Conservation (phyloP, 2,888 invertebrate genomes). For the Protula sp. region DNA sequence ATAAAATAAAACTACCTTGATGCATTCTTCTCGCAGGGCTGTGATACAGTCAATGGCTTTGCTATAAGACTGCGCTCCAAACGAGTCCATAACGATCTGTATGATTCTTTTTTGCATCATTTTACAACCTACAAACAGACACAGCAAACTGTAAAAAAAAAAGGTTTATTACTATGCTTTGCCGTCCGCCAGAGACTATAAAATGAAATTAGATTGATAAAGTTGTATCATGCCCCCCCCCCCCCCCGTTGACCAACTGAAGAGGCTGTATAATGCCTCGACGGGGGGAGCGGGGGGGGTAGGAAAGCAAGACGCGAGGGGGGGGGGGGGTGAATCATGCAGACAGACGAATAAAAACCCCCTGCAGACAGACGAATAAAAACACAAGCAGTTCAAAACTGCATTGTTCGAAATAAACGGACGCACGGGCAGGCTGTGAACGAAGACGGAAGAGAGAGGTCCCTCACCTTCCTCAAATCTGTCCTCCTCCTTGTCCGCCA, state of each 20-base stretch:
- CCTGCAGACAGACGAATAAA: too few relatives aligned
- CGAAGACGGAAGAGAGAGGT: neutral
- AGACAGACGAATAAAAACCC: too few relatives aligned
- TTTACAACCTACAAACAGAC: conserved; percentile 50
- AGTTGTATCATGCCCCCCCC: neutral
- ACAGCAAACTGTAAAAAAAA: neutral
- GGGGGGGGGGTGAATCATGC: too few relatives aligned
- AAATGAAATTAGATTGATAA: neutral
- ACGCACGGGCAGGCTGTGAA: neutral
- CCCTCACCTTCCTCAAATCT: conserved; percentile 44
- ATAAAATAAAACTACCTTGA: conserved; percentile 31
- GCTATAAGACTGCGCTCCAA: conserved; percentile 46
- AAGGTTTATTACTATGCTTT: neutral
- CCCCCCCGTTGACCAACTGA: neutral
- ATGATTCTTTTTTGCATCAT: conserved; percentile 48
- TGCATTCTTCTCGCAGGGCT: conserved; percentile 36
- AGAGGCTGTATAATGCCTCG: too few relatives aligned
- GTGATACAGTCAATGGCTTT: conserved; percentile 52
- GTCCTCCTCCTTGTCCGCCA: conserved; percentile 42
- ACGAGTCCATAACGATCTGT: conserved; percentile 48
- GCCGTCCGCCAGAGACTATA: too few relatives aligned
- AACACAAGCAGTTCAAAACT: too few relatives aligned
- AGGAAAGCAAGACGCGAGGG: too few relatives aligned
- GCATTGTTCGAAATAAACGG: too few relatives aligned
- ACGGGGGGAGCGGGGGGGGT: too few relatives aligned